Evolutionary conservation across 1,140 invertebrate genomes (phyloP).

Genomic region (Drosophila nebulosa): DNA sequence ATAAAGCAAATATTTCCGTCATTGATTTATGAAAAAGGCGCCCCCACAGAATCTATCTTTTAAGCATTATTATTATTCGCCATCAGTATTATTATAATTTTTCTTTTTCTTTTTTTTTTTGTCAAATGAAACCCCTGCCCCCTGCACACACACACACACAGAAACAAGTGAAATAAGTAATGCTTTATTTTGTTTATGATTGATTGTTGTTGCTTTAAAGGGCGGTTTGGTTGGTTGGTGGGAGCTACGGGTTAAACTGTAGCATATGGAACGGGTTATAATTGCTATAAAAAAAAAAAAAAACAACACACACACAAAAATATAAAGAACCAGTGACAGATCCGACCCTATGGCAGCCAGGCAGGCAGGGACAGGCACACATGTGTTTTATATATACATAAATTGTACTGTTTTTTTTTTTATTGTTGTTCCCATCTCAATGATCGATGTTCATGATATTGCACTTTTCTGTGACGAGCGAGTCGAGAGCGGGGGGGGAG

Average conservation of each 20-base stretch:
- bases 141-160: constrained; percentile 24
- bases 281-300: constrained; percentile 32
- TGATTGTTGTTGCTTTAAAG: constrained; percentile 71
- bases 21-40: constrained; percentile 1
- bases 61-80: constrained; percentile 34
- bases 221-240: constrained; percentile 27
- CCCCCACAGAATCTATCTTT: constrained; percentile 16
- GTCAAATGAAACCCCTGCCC: constrained; percentile 17
- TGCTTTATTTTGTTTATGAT: constrained; percentile 46
- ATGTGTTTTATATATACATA: background rate
- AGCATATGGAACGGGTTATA: constrained; percentile 56
- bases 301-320: constrained; percentile 4
- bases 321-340: background rate
- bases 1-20: constrained; percentile 21
- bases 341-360: constrained; percentile 20
- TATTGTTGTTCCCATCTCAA: background rate
- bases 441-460: constrained; percentile 18
- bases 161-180: background rate
- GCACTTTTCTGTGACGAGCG: background rate
- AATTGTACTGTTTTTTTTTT: background rate
- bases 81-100: constrained; percentile 28
- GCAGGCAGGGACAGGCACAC: too few species aligned
- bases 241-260: constrained; percentile 59
- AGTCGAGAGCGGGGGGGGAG: background rate
- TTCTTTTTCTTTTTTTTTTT: constrained; percentile 16